phyloP scores from a whole-genome alignment of 2,797 vertebrate species.

The Myioborus melanocephalus region DNA sequence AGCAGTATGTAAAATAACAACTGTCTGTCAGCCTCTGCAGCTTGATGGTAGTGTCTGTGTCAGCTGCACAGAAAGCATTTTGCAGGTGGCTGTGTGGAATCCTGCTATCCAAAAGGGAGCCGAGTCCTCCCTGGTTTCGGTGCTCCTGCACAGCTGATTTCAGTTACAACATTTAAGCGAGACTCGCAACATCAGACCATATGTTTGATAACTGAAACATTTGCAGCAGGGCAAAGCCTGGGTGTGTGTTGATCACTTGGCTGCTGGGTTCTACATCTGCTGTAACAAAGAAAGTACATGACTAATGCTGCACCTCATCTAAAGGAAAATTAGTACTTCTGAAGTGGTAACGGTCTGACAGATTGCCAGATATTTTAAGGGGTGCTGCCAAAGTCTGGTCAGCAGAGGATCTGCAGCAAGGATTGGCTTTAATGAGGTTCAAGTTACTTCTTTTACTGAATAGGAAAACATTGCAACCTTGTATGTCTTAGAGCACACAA shows the following conservation, averaged over 20 bases:
- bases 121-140: neutral
- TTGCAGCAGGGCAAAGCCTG: neutral
- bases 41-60: neutral
- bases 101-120: neutral
- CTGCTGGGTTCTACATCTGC: constrained; percentile 6
- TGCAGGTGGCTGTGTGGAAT: neutral
- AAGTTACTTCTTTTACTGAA: neutral
- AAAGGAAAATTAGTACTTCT: neutral
- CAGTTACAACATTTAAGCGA: neutral
- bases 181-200: neutral
- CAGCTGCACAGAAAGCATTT: neutral
- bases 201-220: neutral
- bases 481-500: neutral
- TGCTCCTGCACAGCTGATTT: neutral
- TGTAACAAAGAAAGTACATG: neutral
- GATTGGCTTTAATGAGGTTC: neutral
- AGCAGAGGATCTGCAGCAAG: neutral
- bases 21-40: neutral
- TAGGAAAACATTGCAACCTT: neutral
- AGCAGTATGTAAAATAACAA: neutral
- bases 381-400: neutral
- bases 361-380: neutral
- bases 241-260: neutral
- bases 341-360: neutral
- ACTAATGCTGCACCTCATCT: neutral